These are phyloP conservation scores for Mastomys natalensis DNA, from an alignment of 2,113 vertebrate genomes.

Conservation along the genomic window DNA sequence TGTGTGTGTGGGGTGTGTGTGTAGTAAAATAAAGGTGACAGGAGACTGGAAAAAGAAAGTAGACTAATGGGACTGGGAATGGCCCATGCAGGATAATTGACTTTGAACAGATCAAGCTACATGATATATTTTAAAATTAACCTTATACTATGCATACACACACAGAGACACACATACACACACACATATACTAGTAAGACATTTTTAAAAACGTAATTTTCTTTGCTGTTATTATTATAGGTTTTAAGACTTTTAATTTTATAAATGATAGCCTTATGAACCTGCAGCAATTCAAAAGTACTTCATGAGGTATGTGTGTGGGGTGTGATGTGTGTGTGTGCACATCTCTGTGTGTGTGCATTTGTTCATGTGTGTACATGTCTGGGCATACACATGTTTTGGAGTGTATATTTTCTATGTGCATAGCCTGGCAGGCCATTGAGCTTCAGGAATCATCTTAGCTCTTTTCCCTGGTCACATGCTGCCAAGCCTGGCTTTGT, in stretches of 20 bases:
- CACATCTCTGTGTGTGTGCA: too few relatives aligned
- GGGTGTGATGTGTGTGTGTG: too few relatives aligned
- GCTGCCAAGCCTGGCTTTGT: not conserved
- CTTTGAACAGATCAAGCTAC: not conserved
- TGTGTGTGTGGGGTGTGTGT: not conserved
- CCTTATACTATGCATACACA: not conserved
- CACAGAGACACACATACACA: not conserved
- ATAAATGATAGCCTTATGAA: not conserved
- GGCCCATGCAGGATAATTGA: not conserved
- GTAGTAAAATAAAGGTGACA: not conserved
- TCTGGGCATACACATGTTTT: not conserved
- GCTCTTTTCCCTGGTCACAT: not conserved
- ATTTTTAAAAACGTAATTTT: not conserved
- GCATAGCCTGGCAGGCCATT: not conserved
- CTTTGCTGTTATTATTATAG: not conserved
- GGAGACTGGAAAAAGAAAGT: not conserved
- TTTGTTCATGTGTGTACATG: not conserved
- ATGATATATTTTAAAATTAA: not conserved
- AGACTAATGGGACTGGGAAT: not conserved
- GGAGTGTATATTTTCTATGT: not conserved
- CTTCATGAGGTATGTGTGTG: not conserved
- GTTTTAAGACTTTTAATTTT: not conserved
- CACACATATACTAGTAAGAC: not conserved
- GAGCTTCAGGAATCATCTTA: not conserved
- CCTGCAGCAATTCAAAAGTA: not conserved